Evolutionary conservation across 2,888 invertebrate genomes (phyloP).

Genomic region (Stenodera caucasica): DNA sequence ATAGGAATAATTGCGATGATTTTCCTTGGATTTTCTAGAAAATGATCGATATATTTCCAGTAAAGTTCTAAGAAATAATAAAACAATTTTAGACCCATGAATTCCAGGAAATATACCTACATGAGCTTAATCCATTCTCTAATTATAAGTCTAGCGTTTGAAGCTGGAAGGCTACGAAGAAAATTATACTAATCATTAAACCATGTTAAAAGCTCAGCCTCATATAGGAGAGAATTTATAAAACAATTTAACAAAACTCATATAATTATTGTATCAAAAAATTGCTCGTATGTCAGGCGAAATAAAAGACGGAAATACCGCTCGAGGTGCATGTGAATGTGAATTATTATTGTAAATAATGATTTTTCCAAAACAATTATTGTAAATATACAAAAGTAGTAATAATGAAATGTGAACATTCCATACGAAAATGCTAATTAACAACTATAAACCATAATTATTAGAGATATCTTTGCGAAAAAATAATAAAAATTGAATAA

Average conservation of each 20-base stretch:
- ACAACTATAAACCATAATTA: not conserved
- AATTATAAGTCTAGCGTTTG: conserved; percentile 1
- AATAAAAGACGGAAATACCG: too few species aligned
- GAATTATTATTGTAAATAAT: not conserved
- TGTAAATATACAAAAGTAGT: too few species aligned
- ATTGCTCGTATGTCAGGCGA: too few species aligned
- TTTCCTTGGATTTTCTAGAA: not conserved
- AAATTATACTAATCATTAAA: not conserved
- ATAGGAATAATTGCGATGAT: not conserved
- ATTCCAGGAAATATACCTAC: not conserved
- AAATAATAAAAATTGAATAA: not conserved
- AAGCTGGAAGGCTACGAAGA: not conserved
- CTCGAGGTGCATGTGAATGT: too few species aligned
- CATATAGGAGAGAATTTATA: not conserved
- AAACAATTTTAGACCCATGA: not conserved
- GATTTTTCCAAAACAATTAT: too few species aligned
- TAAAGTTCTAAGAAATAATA: too few species aligned
- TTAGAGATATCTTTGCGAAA: not conserved
- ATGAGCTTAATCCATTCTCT: not conserved
- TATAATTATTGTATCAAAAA: not conserved
- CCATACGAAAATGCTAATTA: not conserved
- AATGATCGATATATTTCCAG: too few species aligned
- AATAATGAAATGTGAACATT: not conserved
- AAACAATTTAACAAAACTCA: conserved; percentile 6
- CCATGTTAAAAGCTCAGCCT: not conserved